Percentiles rank a stretch among this genome's conserved stretches.
These are phyloP conservation scores for Sycophaga agraensis DNA, from an alignment of 1,140 invertebrate genomes.

Conservation along the genomic window DNA sequence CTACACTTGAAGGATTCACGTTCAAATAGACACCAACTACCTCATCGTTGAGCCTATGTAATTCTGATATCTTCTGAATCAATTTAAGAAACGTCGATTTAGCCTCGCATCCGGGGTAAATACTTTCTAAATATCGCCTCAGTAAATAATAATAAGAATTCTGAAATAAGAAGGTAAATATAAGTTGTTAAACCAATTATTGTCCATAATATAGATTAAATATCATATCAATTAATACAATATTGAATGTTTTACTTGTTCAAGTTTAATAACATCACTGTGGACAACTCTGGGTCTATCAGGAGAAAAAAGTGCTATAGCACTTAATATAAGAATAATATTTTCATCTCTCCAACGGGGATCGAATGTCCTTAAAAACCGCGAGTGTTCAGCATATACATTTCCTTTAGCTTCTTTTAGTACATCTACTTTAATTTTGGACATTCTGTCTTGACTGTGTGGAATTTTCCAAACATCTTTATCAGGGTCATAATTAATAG, in stretches of 20 bases:
- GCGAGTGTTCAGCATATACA: slow-evolving; percentile 80
- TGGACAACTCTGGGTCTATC: slow-evolving; percentile 78
- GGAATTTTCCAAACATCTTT: slow-evolving; percentile 84
- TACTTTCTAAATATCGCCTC: slow-evolving; percentile 80
- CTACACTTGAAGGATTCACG: slow-evolving; percentile 85
- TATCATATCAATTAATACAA: background rate
- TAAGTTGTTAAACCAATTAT: too few species aligned
- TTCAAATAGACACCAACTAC: slow-evolving; percentile 86
- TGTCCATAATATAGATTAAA: too few species aligned
- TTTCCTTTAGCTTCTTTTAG: slow-evolving; percentile 85
- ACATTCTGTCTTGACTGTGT: slow-evolving; percentile 70
- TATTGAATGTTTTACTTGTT: slow-evolving; percentile 66
- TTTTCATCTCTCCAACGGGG: slow-evolving; percentile 83
- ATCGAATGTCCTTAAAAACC: slow-evolving; percentile 80
- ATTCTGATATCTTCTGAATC: slow-evolving; percentile 84
- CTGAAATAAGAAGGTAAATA: slow-evolving; percentile 55
- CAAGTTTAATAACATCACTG: slow-evolving; percentile 80
- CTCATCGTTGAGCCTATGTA: slow-evolving; percentile 82
- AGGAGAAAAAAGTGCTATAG: slow-evolving; percentile 86
- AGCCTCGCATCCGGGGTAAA: slow-evolving; percentile 81
- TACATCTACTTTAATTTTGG: slow-evolving; percentile 78
- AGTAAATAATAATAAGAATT: slow-evolving; percentile 89
- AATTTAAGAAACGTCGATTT: slow-evolving; percentile 82
- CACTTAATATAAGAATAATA: slow-evolving; percentile 85
- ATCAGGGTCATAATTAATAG: slow-evolving; percentile 83